Base-by-base conservation (phyloP, 1,140 invertebrate genomes). In the Plectus sambesii region DNA sequence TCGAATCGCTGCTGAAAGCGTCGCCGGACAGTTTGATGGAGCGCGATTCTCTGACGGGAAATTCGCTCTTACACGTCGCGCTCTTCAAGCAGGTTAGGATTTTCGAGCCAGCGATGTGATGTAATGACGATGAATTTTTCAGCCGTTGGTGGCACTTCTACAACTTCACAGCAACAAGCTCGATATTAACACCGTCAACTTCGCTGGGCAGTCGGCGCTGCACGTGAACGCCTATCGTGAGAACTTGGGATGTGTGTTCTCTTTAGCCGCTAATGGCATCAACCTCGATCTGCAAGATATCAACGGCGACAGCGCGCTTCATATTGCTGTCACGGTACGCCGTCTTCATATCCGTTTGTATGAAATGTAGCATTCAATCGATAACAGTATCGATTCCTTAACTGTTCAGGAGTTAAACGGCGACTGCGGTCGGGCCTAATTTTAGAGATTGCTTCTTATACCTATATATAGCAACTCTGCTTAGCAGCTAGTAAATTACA, bases 311-410 rank as follows among this genome's bases (percentile, higher is more conserved):
- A 66, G 62, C 1, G 56, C 62, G 12, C 45, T 64, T 9, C 62
- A 64, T 49, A 55, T 66, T 27, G 63, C 62, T 3, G 62, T 64
- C 26, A 60, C 63, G 3, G 60, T 64, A 20, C 51, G 49, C 12
- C 58, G 41, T 49, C 49, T 70, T 24, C 68, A 72, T 23, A 57
- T 76, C 22, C n/a, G n/a, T n/a, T n/a, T n/a, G n/a, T n/a, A n/a
- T n/a, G n/a, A n/a, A n/a, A n/a, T n/a, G n/a, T n/a, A n/a, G n/a
- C n/a, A n/a, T n/a, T n/a, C n/a, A n/a, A n/a, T n/a, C n/a, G n/a
- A n/a, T n/a, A n/a, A n/a, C n/a, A n/a, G n/a, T n/a, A n/a, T n/a
- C n/a, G n/a, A n/a, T n/a, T n/a, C n/a, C n/a, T n/a, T n/a, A n/a
- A n/a, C n/a, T n/a, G n/a, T n/a, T n/a, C n/a, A n/a, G n/a, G n/a